Evolutionary conservation across 2,113 vertebrate genomes (phyloP).

Genomic region (Hippolais icterina): DNA sequence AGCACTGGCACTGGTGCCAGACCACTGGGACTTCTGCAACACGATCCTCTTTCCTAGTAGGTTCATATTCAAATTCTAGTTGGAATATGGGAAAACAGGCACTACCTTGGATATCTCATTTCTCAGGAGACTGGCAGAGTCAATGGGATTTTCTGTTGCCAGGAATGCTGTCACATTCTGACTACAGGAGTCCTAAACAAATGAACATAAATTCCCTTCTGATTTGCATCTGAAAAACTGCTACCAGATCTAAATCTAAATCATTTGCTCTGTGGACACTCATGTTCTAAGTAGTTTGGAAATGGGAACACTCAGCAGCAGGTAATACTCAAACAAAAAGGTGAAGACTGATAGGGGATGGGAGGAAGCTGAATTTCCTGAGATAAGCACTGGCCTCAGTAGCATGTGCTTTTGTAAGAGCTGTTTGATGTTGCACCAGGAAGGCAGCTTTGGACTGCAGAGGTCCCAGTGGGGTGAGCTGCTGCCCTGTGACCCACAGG

Average conservation of each 20-base stretch:
- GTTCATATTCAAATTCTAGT: neutral
- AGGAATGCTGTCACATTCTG: neutral
- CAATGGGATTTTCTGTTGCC: neutral
- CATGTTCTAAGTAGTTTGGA: neutral
- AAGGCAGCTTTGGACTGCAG: neutral
- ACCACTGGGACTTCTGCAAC: neutral
- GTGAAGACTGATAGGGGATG: neutral
- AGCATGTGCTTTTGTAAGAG: neutral
- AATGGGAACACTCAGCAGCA: neutral
- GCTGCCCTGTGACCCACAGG: neutral
- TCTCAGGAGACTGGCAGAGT: neutral
- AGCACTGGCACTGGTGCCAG: neutral
- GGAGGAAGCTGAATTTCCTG: neutral
- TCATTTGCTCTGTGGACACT: neutral
- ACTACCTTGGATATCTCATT: neutral
- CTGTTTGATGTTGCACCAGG: neutral
- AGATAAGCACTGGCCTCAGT: neutral
- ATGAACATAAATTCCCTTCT: neutral
- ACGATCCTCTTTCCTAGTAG: neutral
- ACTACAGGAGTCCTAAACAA: neutral
- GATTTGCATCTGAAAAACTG: neutral
- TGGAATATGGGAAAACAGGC: neutral
- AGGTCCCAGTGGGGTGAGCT: neutral
- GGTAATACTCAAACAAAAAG: neutral
- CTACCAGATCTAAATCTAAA: neutral